Evolutionary conservation across 1,140 invertebrate genomes (phyloP), one percentile per base, ranked within the genome.

Genomic region (Hetaerina americana): DNA sequence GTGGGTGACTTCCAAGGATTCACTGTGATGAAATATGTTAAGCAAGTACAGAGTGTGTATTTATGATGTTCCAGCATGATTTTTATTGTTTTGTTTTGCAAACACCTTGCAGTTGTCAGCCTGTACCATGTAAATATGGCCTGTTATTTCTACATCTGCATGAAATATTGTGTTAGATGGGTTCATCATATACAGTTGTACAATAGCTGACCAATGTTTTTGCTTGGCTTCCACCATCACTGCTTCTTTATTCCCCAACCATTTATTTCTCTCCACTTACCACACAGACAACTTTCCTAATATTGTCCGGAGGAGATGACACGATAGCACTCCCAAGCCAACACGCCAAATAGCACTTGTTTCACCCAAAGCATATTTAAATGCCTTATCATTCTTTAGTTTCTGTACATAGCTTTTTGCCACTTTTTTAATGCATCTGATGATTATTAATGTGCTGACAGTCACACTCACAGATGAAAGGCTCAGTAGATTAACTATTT

Each of bases 211-310:
- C n/a, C n/a, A n/a, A n/a, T n/a, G n/a, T n/a, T n/a, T 57, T 49
- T 24, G 18, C 57, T 74, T 73, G 29, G 73, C 72, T 73, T 72
- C 27, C 75, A 73, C 74, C 72, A 66, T 72, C 73, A 71, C 73
- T 69, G 73, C 73, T 69, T 75, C 66, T 74, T 72, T 66, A 72
- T 71, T 40, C 73, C 71, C 76, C 76, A 73, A 26, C 5, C 49
- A 25, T 29, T 49, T 40, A 18, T 10, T 40, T 70, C 25, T 76
- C 72, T 26, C 71, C 71, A 76, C 70, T 76, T 69, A 26, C n/a
- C 81, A 75, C 78, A 74, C 78, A 71, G 80, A 84, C 83, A 84
- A 85, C 86, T 83, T 83, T 83, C 82, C 78, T 83, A 81, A 83
- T 81, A 73, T 71, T 80, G 80, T 80, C 78, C 82, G 82, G 82